These are phyloP conservation scores for Siderastrea siderea DNA, from an alignment of 92 coral and sea anemone species.

Conservation along the genomic window DNA sequence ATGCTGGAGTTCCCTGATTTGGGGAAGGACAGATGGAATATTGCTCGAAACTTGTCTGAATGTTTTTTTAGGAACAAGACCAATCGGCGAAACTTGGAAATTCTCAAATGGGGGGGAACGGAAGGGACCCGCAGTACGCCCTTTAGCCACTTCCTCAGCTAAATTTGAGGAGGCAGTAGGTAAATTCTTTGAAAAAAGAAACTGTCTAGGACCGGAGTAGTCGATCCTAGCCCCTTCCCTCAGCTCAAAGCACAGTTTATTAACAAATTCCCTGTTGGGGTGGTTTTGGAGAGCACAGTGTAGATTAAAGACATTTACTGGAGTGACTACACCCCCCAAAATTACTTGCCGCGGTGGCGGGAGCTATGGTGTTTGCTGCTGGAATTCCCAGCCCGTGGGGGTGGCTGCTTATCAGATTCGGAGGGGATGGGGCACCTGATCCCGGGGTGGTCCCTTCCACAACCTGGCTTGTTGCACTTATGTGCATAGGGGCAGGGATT, in stretches of 20 bases:
- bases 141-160: conserved; percentile 45
- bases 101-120: conserved; percentile 53
- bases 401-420: conserved; percentile 15
- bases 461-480: conserved; percentile 37
- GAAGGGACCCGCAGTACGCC: conserved; percentile 62
- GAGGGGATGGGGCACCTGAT: conserved; percentile 27
- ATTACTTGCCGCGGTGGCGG: conserved; percentile 38
- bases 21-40: conserved; percentile 70
- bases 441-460: conserved; percentile 54
- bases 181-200: conserved; percentile 37
- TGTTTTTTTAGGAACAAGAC: conserved; percentile 71
- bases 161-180: conserved; percentile 45
- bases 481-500: conserved; percentile 37
- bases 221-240: no score
- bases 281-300: conserved; percentile 28
- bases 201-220: conserved; percentile 35
- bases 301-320: conserved; percentile 24
- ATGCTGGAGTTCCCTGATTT: conserved; percentile 61
- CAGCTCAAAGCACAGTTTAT: no score
- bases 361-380: conserved; percentile 20
- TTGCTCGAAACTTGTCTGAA: conserved; percentile 58
- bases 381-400: conserved; percentile 34
- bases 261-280: conserved; percentile 50
- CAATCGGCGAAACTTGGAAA: no score
- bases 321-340: no score